These are phyloP conservation scores for Dugesia japonica DNA, from an alignment of 2,888 invertebrate genomes.

Conservation along the genomic window DNA sequence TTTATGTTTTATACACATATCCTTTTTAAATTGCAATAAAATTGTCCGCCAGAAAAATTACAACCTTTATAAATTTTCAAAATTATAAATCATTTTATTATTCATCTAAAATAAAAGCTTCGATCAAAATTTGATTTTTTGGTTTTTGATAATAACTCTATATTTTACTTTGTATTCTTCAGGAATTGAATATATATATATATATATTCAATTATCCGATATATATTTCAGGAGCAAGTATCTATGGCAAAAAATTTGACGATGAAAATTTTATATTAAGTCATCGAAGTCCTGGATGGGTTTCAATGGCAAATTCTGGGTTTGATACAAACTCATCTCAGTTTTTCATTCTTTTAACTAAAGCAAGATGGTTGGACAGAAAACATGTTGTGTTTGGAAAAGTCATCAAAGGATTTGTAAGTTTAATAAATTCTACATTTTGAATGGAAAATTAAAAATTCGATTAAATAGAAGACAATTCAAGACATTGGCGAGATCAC, in stretches of 20 bases:
- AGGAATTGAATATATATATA: no score
- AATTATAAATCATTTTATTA: no score
- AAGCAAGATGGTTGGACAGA: conserved; percentile 44
- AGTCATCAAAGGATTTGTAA: conserved; percentile 26
- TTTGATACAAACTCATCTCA: conserved; percentile 48
- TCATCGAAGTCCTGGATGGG: conserved; percentile 44
- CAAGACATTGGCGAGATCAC: background rate
- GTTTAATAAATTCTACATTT: background rate
- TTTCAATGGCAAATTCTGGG: conserved; percentile 48
- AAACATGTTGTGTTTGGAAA: conserved; percentile 30
- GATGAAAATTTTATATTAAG: conserved; percentile 46
- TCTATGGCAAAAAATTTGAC: conserved; percentile 44
- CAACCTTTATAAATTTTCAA: no score
- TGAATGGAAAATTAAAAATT: background rate
- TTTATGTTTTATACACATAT: no score
- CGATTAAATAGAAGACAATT: background rate
- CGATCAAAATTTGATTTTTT: no score
- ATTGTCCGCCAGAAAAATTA: no score
- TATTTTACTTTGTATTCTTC: no score
- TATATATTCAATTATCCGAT: no score
- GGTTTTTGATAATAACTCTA: no score
- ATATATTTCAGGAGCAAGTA: conserved; percentile 39
- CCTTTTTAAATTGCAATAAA: no score
- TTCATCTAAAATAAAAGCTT: no score
- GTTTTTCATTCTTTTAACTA: conserved; percentile 46